Evolutionary conservation across 1,140 invertebrate species (phyloP).

Genomic region (Copidosoma floridanum): DNA sequence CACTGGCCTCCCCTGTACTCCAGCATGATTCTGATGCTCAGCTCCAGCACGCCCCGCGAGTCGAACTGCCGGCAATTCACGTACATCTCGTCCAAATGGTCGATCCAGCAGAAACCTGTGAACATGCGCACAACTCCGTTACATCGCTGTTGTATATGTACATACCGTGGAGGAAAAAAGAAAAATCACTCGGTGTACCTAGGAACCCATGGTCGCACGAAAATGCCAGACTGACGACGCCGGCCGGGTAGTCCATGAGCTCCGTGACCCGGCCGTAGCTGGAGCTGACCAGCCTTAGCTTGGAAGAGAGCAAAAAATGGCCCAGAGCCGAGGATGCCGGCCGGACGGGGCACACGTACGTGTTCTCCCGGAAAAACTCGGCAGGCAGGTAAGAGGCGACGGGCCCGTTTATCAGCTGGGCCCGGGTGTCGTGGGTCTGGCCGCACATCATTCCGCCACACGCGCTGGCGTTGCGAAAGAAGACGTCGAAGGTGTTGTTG

Average conservation of each 20-base stretch:
- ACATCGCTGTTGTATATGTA: too few species aligned
- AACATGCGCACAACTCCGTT: too few species aligned
- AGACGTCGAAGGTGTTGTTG: neutral
- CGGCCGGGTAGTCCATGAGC: neutral
- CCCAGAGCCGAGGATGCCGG: neutral
- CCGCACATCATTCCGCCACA: neutral
- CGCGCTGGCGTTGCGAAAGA: neutral
- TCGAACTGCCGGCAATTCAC: slow-evolving; percentile 5
- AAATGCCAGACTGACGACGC: neutral
- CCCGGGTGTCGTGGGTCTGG: neutral
- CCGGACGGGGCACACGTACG: neutral
- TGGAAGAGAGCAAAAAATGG: neutral
- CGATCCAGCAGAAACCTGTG: neutral
- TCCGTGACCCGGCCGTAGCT: neutral
- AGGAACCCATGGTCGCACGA: neutral
- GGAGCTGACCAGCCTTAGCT: neutral
- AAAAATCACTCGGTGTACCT: neutral
- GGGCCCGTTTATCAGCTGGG: neutral
- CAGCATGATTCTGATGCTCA: neutral
- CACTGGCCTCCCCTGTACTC: neutral
- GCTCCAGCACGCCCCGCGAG: neutral
- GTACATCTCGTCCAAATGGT: neutral
- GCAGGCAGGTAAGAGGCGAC: neutral
- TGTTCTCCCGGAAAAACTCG: neutral
- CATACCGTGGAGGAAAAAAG: too few species aligned